Conservation (phyloP, 2,797 vertebrate species). For the Oreochromis mossambicus region DNA sequence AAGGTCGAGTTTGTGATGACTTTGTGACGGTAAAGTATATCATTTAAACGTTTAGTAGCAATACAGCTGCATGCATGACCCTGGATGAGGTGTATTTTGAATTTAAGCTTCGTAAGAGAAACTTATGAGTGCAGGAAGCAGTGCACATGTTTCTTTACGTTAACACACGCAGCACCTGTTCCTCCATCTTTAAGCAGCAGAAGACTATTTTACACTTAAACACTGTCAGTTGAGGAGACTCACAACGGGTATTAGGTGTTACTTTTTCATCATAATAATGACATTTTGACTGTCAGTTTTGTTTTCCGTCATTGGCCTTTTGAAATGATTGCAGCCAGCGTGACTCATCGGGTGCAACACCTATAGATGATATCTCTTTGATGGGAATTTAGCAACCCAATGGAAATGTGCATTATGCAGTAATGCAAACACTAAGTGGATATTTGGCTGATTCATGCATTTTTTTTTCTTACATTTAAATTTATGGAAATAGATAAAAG, state of each 20-base stretch:
- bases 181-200: background rate
- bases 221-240: background rate
- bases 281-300: background rate
- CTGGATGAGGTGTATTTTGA: no score
- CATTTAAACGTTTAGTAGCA: accelerated
- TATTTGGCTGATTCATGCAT: background rate
- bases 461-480: background rate
- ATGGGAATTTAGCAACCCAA: background rate
- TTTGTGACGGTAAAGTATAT: background rate
- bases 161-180: background rate
- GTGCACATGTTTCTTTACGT: background rate
- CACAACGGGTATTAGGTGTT: background rate
- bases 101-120: background rate
- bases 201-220: background rate
- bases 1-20: background rate
- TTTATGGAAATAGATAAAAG: accelerated
- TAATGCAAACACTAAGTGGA: background rate
- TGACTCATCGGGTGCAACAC: background rate
- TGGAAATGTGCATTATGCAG: background rate
- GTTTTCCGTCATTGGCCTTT: accelerated
- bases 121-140: background rate
- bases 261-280: background rate
- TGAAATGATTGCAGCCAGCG: background rate
- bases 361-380: background rate
- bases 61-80: background rate